Base-by-base conservation (phyloP, 2,888 invertebrate species). In the Athrips mouffetella region DNA sequence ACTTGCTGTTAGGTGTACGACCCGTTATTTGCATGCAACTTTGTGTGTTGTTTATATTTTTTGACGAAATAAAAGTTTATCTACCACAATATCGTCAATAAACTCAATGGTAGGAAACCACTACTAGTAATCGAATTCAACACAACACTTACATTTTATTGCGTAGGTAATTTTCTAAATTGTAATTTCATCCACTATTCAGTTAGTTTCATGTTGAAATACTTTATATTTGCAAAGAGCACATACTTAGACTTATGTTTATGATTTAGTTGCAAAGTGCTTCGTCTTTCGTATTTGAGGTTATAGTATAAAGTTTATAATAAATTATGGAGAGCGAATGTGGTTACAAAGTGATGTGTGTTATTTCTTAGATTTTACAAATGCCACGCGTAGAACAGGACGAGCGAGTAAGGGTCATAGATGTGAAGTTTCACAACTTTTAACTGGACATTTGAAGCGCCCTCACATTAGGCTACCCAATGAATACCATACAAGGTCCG, bases 331-430 rank as follows among this genome's bases (percentile, higher is more conserved):
- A 21, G 7, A 15, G 40, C 39, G 8, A 21, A 15, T 21, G 5
- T 11, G 3, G 10, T 39, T 39, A 25, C 23, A 23, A 8, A 25
- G 25, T 25, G 15, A 40, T 40, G 23, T 45, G 11, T 31, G 23
- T 29, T 45, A 45, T 45, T 45, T 45, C 23, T 33, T 15, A 27
- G 18, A 25, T 33, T 45, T 50, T 46, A 42, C 39, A 82, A 83
- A 80, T 80, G 80, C 73, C 80, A 78, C 64, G 63, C 61, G 69
- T 57, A 62, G 60, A 79, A 81, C 81, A 74, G 76, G 83, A 76
- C 76, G 58, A 53, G 52, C 59, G 58, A 53, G 52, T 58, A 58
- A 52, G 73, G 77, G 78, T 78, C 81, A 79, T 59, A 21, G 55
- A 25, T 16, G 31, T 18, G 31, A 31, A 27, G 29, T 50, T 46